These are phyloP conservation scores for Scatophagus argus DNA, from an alignment of 2,113 vertebrate genomes.

Conservation along the genomic window DNA sequence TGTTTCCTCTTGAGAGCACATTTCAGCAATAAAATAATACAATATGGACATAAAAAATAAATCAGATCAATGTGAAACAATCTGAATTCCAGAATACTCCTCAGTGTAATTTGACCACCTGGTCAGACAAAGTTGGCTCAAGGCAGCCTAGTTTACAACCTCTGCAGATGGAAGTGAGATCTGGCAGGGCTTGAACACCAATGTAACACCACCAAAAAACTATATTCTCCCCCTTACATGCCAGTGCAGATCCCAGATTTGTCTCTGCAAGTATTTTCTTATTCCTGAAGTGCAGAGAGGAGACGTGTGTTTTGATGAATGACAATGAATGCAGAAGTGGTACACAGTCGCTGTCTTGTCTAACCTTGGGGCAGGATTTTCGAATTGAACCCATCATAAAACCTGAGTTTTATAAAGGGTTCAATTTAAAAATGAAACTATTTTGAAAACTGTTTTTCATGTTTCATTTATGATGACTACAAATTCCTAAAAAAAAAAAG, in stretches of 20 bases:
- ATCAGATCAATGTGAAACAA: conserved; percentile 29
- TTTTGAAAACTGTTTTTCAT: conserved; percentile 1
- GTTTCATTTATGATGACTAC: no score
- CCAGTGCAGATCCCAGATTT: conserved; percentile 75
- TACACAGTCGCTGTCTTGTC: neutral
- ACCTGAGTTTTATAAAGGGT: conserved; percentile 1
- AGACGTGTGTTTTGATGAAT: conserved; percentile 49
- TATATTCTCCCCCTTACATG: conserved; percentile 67
- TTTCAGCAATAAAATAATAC: neutral
- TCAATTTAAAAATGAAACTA: neutral
- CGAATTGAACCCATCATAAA: no score
- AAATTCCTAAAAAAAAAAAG: no score
- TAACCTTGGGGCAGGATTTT: conserved; percentile 4
- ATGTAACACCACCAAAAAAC: conserved; percentile 48
- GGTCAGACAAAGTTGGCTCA: conserved; percentile 36
- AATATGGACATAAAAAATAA: conserved; percentile 16
- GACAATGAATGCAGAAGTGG: conserved; percentile 30
- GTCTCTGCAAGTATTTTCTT: conserved; percentile 74
- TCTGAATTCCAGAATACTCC: conserved; percentile 40
- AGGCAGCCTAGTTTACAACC: conserved; percentile 60
- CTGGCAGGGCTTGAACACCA: conserved; percentile 63
- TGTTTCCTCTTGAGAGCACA: neutral
- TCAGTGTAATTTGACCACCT: conserved; percentile 51
- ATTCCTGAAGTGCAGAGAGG: conserved; percentile 36
- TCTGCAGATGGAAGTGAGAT: conserved; percentile 58